A percentile compares a stretch with the other conserved stretches of the same genome.
Conservation (phyloP, 2,888 invertebrate species). For the Carpatolechia fugitivella region DNA sequence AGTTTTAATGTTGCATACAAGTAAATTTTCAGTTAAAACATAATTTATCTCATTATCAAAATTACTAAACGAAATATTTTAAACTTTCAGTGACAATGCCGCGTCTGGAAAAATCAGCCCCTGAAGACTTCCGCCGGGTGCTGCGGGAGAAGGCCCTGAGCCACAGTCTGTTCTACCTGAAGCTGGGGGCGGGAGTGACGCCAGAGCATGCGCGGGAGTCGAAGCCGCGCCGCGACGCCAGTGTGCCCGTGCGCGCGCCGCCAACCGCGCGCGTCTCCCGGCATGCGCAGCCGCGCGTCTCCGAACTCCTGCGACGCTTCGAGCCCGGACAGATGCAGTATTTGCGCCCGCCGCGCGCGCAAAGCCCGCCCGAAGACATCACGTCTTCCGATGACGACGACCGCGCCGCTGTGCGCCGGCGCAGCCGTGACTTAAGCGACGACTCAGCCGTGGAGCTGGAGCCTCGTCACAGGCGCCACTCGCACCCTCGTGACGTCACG, state of each 20-base stretch:
- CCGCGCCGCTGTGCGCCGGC: constrained; percentile 65
- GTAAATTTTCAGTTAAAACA: no score
- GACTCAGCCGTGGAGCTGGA: constrained; percentile 79
- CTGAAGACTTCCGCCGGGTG: constrained; percentile 71
- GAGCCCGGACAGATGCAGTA: constrained; percentile 73
- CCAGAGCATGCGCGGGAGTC: constrained; percentile 48
- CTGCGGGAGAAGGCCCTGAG: constrained; percentile 71
- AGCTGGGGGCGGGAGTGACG: constrained; percentile 59
- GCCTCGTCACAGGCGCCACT: constrained; percentile 64
- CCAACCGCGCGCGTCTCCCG: constrained; percentile 47
- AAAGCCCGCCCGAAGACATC: constrained; percentile 66
- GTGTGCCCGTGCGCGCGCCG: constrained; percentile 33
- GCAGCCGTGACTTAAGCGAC: constrained; percentile 70
- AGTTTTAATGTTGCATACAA: no score
- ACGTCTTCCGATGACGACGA: constrained; percentile 73
- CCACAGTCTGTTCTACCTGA: constrained; percentile 74
- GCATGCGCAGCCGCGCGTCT: constrained; percentile 62
- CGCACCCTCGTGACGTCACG: constrained; percentile 62
- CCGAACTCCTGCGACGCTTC: constrained; percentile 65
- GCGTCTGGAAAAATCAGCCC: constrained; percentile 57
- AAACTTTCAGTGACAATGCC: constrained; percentile 51
- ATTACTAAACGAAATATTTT: no score
- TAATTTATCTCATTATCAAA: no score
- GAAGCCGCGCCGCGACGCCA: constrained; percentile 37
- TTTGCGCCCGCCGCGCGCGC: constrained; percentile 63